Base-by-base conservation (phyloP, 2,113 vertebrate genomes). In the Bujurquina vittata region DNA sequence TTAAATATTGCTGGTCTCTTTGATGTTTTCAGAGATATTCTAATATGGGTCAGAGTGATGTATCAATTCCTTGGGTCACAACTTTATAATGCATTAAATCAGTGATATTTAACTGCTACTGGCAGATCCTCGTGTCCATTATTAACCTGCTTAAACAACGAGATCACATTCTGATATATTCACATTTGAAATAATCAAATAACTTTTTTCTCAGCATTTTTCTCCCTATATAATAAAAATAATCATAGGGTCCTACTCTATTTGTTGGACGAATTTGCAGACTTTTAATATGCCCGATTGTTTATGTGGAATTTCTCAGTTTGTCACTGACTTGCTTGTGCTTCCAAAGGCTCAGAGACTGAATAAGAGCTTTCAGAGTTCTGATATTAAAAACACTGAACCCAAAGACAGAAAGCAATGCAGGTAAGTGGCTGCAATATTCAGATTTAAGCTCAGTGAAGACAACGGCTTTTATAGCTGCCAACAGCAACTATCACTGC, bases 401-500 rank as follows among this genome's bases (percentile, higher is more conserved):
- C 17, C 43, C 26, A 52, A 52, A 52, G 26, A 33, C 26, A 72
- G 18, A 72, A 33, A 5, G 4, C 46, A 54, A 72, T 33, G 67
- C 52, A 31, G 3, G 52, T 52, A 31, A 72, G 67, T 72, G 46
- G 26, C 46, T 31, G 10, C 67, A 72, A 72, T 31, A 33, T 54
- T 72, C 46, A 33, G 26, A 49, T 61, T 77, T 23, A 52, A 72
- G 46, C 67, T 72, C 12, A 77, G 7, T 67, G 23, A 12, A 49
- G 17, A 15, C 54, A 59, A 73, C 49, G 35, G 22, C 52, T 58
- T 79, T 58, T 18, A 74, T 35, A 2, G 5, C 18, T 61, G 74
- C 77, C 81, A 84, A 73, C 61, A 62, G 55, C 69, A 81, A 79
- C 65, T 14, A 63, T 52, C 22, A 26, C 4, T 8, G 7, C 35